Evolutionary conservation across 2,113 vertebrate species (phyloP).

Genomic region (Delphinus delphis): DNA sequence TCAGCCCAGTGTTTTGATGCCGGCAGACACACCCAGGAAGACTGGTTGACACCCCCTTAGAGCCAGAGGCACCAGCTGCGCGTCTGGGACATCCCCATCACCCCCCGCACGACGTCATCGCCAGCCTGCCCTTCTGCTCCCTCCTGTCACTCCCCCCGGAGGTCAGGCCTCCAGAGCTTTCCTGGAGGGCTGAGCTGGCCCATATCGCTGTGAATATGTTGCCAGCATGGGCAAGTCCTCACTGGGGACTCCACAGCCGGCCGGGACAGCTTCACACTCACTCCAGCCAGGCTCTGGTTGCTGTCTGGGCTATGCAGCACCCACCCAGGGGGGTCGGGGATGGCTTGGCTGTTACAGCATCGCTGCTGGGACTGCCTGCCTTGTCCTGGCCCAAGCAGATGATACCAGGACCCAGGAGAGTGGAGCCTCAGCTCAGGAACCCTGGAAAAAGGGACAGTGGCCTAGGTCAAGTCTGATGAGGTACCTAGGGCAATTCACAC

Average conservation of each 20-base stretch:
- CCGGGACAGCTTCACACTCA: conserved; percentile 79
- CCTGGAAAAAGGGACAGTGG: background rate
- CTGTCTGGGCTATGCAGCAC: background rate
- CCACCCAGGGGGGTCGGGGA: background rate
- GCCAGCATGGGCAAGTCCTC: conserved; percentile 82
- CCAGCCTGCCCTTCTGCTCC: conserved; percentile 82
- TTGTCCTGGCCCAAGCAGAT: background rate
- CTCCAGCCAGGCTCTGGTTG: conserved; percentile 86
- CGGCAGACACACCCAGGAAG: background rate
- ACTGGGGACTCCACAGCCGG: conserved; percentile 81
- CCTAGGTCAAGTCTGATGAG: background rate
- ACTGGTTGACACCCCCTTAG: background rate
- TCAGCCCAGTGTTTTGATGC: background rate
- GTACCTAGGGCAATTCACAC: background rate
- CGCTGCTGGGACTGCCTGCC: background rate
- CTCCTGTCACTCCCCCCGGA: conserved; percentile 78
- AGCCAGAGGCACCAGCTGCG: conserved; percentile 75
- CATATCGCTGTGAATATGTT: conserved; percentile 85
- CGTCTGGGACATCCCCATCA: conserved; percentile 75
- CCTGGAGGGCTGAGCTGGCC: conserved; percentile 83
- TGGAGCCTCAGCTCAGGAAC: background rate
- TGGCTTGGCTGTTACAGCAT: background rate
- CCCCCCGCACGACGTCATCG: conserved; percentile 56
- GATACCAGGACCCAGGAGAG: background rate
- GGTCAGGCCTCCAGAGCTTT: conserved; percentile 83